Evolutionary conservation across 2,797 vertebrate genomes (phyloP), one percentile per base, ranked within the genome.

Genomic region (Acrocephalus scirpaceus): DNA sequence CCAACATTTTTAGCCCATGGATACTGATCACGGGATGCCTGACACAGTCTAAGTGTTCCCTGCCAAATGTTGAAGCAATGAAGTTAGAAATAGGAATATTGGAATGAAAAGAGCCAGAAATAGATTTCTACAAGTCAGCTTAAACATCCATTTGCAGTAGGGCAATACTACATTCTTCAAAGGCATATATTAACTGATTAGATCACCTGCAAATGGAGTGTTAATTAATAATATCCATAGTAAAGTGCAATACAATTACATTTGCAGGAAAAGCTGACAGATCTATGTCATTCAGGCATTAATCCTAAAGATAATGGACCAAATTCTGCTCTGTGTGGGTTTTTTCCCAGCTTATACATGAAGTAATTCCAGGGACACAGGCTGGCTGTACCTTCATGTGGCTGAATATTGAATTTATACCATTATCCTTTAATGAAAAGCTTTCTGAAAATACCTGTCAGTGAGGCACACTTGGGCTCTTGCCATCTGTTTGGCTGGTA

Each of bases 51-150:
- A 82, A 96, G 42, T 67, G 72, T 26, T 64, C 61, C 67, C 50
- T 79, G 60, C 88, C 85, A 96, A 78, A 81, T 96, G 66, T 61
- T 92, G 95, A 94, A 88, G 47, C 62, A 91, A 40, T 92, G 61
- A 86, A 80, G 94, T 86, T 51, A 79, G 87, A 92, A 96, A 88
- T 22, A 89, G 22, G 73, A 66, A 22, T 84, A 87, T 20, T 92
- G 76, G 62, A 90, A 75, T 85, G 77, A 92, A 62, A 78, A 86
- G 48, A 42, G 77, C 81, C 6, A 12, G 48, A 96, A 97, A 95
- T 85, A 61, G 71, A 90, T 95, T 97, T 94, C 89, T 86, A 57
- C 56, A 90, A 95, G 62, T 97, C 78, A 94, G 26, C 26, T 94
- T 84, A 90, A 85, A 51, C 70, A 58, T 65, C 29, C 86, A 93